phyloP scores from a whole-genome alignment of 2,113 vertebrate species.

The Phylloscopus trochilus region DNA sequence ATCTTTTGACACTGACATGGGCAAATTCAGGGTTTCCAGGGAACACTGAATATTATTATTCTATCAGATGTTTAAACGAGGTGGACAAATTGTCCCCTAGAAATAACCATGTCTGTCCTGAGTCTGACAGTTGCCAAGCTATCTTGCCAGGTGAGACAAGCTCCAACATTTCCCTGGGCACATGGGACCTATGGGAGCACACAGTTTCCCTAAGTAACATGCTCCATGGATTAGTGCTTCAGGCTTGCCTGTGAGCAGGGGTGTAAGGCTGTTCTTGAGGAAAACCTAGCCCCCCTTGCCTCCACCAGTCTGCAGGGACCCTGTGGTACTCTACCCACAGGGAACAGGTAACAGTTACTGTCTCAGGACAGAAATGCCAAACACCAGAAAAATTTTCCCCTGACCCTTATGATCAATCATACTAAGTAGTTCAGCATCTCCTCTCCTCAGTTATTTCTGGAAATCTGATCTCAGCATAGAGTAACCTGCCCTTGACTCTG shows the following conservation, averaged over 20 bases:
- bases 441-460: background rate
- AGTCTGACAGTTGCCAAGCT: background rate
- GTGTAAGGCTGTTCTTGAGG: background rate
- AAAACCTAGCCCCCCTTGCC: background rate
- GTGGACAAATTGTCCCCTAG: background rate
- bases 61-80: background rate
- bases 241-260: background rate
- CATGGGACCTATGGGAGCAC: background rate
- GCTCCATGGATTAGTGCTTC: background rate
- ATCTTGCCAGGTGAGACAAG: background rate
- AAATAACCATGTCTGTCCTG: background rate
- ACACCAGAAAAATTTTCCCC: background rate
- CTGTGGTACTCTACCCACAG: fast-evolving
- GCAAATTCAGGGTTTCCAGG: background rate
- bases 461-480: background rate
- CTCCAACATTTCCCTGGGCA: fast-evolving
- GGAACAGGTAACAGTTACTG: background rate
- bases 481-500: background rate
- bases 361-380: background rate
- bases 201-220: background rate
- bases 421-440: background rate
- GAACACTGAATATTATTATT: background rate
- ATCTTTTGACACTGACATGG: background rate
- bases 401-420: background rate
- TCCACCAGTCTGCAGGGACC: background rate